Conservation (phyloP, 2,797 vertebrate species). For the Pangasius sanitwongsei region DNA sequence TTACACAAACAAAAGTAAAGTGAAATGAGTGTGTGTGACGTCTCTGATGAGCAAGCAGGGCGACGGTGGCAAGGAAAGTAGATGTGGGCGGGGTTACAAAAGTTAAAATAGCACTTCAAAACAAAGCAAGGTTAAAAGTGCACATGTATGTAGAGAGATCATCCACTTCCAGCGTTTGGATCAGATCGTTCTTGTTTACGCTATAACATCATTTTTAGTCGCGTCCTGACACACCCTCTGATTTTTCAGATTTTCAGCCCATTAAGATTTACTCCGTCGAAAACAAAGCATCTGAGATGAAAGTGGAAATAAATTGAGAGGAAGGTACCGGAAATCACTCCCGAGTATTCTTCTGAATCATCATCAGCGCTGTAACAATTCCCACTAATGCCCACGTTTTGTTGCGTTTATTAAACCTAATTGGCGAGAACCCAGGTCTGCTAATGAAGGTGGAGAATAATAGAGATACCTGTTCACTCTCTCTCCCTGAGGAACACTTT, state of each 20-base stretch:
- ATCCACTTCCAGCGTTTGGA: not conserved
- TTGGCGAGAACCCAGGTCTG: slow-evolving; percentile 72
- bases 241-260: not conserved
- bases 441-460: slow-evolving; percentile 60
- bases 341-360: slow-evolving; percentile 66
- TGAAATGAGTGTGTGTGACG: too few relatives aligned
- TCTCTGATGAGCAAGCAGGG: too few relatives aligned
- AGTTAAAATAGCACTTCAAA: not conserved
- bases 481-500: slow-evolving; percentile 57
- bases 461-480: slow-evolving; percentile 68
- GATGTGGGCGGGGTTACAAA: not conserved
- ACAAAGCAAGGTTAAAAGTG: not conserved
- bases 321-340: slow-evolving; percentile 72
- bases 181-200: not conserved
- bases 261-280: slow-evolving; percentile 57
- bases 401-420: slow-evolving; percentile 81
- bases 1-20: too few relatives aligned
- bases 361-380: slow-evolving; percentile 74
- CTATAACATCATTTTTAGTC: not conserved
- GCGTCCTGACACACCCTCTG: not conserved
- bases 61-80: too few relatives aligned
- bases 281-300: slow-evolving; percentile 64
- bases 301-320: slow-evolving; percentile 71
- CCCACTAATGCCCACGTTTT: slow-evolving; percentile 77
- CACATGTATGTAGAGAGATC: not conserved